Evolutionary conservation across 2,888 invertebrate genomes (phyloP).

Genomic region (Azorinus chamasolen): DNA sequence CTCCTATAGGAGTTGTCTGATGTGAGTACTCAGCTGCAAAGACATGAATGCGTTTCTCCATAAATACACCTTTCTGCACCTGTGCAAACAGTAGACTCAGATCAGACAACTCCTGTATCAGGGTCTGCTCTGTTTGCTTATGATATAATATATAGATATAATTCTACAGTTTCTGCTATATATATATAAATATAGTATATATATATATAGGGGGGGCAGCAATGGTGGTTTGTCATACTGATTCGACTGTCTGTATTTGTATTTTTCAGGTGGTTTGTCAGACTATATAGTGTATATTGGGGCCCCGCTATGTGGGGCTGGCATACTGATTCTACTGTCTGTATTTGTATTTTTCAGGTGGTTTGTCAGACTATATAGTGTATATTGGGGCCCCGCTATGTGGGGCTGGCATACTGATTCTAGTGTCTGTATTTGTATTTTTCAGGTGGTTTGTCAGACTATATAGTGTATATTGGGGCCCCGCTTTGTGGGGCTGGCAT

Average conservation of each 20-base stretch:
- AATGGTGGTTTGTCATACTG: too few relatives aligned
- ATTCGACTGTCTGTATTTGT: neutral
- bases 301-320: constrained; percentile 68
- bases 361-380: constrained; percentile 53
- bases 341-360: constrained; percentile 41
- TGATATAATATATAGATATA: too few relatives aligned
- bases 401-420: constrained; percentile 64
- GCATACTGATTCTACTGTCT: constrained; percentile 63
- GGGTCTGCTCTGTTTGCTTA: too few relatives aligned
- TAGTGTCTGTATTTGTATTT: constrained; percentile 55
- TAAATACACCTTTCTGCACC: too few relatives aligned
- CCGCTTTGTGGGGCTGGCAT: constrained; percentile 67
- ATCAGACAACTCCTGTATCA: too few relatives aligned
- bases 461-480: constrained; percentile 64
- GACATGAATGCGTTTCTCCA: too few relatives aligned
- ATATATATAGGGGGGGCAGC: too few relatives aligned
- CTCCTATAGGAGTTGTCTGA: too few relatives aligned
- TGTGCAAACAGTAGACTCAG: too few relatives aligned
- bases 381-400: constrained; percentile 68
- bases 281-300: constrained; percentile 63
- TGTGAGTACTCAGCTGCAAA: too few relatives aligned
- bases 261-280: constrained; percentile 54
- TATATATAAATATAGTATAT: too few relatives aligned
- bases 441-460: constrained; percentile 57
- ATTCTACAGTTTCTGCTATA: too few relatives aligned